These are phyloP conservation scores for Alentia gelatinosa DNA, from an alignment of 2,888 invertebrate species.

Conservation along the genomic window DNA sequence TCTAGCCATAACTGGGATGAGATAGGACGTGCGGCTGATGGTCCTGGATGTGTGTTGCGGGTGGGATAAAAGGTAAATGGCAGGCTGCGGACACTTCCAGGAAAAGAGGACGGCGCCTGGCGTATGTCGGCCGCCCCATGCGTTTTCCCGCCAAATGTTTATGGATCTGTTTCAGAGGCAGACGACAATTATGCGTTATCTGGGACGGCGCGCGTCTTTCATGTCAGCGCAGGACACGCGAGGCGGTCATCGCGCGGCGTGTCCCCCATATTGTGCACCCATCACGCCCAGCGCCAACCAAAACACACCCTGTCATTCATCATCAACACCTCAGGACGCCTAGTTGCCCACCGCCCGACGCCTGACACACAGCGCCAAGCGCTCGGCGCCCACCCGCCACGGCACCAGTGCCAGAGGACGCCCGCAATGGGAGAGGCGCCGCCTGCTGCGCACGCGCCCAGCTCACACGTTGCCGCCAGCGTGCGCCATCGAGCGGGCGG, in stretches of 20 bases:
- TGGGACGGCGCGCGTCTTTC: neutral
- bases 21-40: no score
- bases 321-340: neutral
- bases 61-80: no score
- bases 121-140: neutral
- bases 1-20: no score
- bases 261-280: neutral
- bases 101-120: no score
- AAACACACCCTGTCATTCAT: constrained; percentile 16
- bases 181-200: neutral
- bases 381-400: neutral
- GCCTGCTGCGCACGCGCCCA: neutral
- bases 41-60: no score
- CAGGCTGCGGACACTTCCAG: no score
- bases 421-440: neutral
- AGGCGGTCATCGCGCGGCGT: constrained; percentile 25
- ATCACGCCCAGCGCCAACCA: neutral
- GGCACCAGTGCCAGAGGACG: neutral
- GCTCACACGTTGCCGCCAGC: neutral
- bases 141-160: neutral
- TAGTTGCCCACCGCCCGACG: neutral
- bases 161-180: neutral
- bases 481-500: neutral
- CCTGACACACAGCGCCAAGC: neutral
- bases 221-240: neutral